A percentile compares a stretch with the other conserved stretches of the same genome.
phyloP scores from a whole-genome alignment of 1,140 invertebrate species.

The Ceratoteleas bidentatus region DNA sequence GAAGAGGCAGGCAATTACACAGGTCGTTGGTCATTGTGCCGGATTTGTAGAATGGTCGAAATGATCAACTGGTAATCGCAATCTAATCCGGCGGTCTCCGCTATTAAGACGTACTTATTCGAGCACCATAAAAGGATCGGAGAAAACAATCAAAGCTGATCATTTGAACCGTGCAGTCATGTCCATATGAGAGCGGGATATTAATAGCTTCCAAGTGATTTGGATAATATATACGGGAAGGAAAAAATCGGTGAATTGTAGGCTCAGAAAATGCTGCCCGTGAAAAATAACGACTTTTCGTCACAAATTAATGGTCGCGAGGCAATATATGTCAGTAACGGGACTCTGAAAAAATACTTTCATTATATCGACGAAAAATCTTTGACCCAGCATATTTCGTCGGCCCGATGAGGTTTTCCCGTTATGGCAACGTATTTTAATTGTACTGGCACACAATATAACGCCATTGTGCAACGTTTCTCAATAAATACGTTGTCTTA shows the following conservation, averaged over 20 bases:
- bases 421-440: constrained; percentile 17
- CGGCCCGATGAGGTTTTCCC: constrained; percentile 10
- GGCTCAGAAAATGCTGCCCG: background rate
- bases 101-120: constrained; percentile 21
- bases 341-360: constrained; percentile 30
- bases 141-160: constrained; percentile 45
- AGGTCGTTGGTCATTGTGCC: no score
- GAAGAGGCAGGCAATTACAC: no score
- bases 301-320: constrained; percentile 11
- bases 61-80: constrained; percentile 15
- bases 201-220: constrained; percentile 22
- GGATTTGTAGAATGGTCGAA: no score
- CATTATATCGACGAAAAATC: constrained; percentile 22
- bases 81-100: constrained; percentile 6
- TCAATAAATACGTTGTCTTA: no score
- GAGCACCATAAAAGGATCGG: constrained; percentile 32
- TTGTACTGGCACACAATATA: no score
- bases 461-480: no score
- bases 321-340: constrained; percentile 27
- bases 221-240: constrained; percentile 14
- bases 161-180: constrained; percentile 34
- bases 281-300: constrained; percentile 12
- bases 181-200: constrained; percentile 10
- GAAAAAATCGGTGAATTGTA: constrained; percentile 6
- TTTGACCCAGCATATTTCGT: constrained; percentile 7